These are phyloP conservation scores for Hydrophis major DNA, from an alignment of 2,797 vertebrate species.

Conservation along the genomic window DNA sequence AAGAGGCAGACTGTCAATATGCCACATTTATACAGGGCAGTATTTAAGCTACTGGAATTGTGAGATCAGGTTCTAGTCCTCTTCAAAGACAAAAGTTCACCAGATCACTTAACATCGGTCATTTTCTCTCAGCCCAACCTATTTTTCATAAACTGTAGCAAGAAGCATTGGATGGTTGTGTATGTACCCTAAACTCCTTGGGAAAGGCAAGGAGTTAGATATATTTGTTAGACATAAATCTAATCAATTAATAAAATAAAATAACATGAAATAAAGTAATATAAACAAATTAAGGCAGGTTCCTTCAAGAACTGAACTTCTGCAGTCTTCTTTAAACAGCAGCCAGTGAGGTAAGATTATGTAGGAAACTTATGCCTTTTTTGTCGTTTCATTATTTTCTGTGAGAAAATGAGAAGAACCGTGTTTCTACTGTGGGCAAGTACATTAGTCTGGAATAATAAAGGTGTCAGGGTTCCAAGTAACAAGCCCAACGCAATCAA, in stretches of 20 bases:
- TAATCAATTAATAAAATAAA: background rate
- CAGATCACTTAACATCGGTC: background rate
- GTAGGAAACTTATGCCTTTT: background rate
- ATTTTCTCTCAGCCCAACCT: background rate
- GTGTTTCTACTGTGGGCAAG: background rate
- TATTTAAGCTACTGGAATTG: background rate
- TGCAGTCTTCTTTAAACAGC: background rate
- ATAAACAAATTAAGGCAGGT: background rate
- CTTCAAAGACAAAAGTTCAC: background rate
- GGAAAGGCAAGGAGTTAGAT: background rate
- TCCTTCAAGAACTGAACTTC: background rate
- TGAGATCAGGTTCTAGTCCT: background rate
- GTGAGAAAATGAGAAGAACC: background rate
- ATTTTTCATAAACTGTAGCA: background rate
- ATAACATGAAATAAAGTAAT: background rate
- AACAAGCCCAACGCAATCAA: too few relatives aligned
- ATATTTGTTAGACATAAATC: background rate
- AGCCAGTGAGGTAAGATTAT: background rate
- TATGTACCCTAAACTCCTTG: background rate
- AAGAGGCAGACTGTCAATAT: background rate
- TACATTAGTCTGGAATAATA: background rate
- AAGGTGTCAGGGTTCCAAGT: too few relatives aligned
- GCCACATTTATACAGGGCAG: background rate
- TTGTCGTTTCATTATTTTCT: background rate
- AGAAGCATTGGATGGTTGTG: background rate